Evolutionary conservation across 2,113 vertebrate genomes (phyloP).

Genomic region (Lipotes vexillifer): DNA sequence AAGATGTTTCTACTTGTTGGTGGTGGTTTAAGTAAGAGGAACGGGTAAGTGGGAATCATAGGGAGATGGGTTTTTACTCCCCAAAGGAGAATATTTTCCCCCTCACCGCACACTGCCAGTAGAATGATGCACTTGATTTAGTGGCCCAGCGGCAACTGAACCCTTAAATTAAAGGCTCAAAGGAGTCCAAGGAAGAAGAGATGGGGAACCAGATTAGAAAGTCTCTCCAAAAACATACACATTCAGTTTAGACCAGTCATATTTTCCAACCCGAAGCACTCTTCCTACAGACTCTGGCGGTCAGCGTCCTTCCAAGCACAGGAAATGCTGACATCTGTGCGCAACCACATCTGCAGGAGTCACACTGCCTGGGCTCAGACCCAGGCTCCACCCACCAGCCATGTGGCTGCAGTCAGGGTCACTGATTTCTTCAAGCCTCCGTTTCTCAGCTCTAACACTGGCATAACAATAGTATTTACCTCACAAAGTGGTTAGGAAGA

Average conservation of each 20-base stretch:
- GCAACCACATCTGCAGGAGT: no score
- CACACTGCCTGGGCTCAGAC: background rate
- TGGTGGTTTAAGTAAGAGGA: background rate
- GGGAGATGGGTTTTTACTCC: background rate
- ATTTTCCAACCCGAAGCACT: background rate
- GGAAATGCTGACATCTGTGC: background rate
- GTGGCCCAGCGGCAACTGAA: background rate
- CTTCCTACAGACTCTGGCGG: background rate
- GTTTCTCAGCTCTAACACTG: background rate
- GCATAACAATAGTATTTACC: background rate
- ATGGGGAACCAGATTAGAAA: background rate
- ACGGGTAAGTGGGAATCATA: background rate
- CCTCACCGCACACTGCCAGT: background rate
- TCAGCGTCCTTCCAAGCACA: rapidly evolving
- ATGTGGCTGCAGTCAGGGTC: background rate
- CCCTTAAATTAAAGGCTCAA: background rate
- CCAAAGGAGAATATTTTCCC: background rate
- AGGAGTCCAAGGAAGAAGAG: background rate
- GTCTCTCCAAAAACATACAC: background rate
- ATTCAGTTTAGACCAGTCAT: background rate
- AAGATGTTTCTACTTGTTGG: background rate
- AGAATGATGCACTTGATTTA: background rate
- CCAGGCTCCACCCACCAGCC: background rate
- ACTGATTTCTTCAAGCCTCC: background rate
- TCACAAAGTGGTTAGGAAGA: background rate